Base-by-base conservation (phyloP, 2,113 vertebrate genomes). In the Sinocyclocheilus anshuiensis region DNA sequence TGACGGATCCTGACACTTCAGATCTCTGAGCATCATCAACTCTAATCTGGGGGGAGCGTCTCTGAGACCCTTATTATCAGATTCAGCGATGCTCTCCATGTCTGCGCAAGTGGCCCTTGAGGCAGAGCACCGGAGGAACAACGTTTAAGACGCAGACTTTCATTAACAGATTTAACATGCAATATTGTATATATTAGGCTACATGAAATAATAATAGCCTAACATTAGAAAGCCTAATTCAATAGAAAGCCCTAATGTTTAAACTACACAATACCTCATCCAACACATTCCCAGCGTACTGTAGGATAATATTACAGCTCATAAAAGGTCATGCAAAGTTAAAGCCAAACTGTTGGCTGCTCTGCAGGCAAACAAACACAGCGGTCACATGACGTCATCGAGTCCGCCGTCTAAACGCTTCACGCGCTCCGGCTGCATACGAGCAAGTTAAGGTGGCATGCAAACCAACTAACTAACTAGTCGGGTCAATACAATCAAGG, bases 311-410 rank as follows among this genome's bases (percentile, higher is more conserved):
- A 78, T 29, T 4, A 4, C 63, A 29, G 63, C 69, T 69, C 9
- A 82, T 69, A 4, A 69, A 69, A 53, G 22, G 45, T 67, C 63
- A 53, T 33, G 26, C 80, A 69, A 82, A 82, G 63, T 82, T 71
- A 82, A 33, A 82, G 45, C 63, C 59, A 67, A 81, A 81, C 79
- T 85, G 85, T 86, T 86, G 77, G 81, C 33, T 69, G 22, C 77
- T 71, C 84, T 81, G 76, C 77, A 63, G 61, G 55, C 78, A 75
- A 61, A 63, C 65, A 75, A 86, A 72, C 33, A 57, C 67, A 63
- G 53, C 69, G 77, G 87, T 67, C 61, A 82, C 86, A 76, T 84
- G 88, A 89, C 91, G 89, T 91, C 89, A 91, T 76, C 22, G 18
- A 85, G 71, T 81, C 77, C 29, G 24, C 81, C 20, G 65, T 74